Percentiles rank a stretch among this genome's conserved stretches.
phyloP scores from a whole-genome alignment of 1,140 invertebrate species.

The Solenopsis fugax region DNA sequence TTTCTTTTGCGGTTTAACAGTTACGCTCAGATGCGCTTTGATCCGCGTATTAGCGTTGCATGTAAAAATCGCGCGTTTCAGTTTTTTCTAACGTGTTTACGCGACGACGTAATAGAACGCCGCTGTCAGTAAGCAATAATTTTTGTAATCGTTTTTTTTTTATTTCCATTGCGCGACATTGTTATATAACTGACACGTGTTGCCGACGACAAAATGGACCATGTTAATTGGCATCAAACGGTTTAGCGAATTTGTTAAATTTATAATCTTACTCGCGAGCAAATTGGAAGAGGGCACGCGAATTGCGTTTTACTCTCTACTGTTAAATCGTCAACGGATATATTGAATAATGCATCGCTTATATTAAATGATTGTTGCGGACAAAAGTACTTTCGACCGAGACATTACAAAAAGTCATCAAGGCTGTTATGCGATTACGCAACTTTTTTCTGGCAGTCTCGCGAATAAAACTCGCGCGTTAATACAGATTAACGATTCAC shows the following conservation, averaged over 20 bases:
- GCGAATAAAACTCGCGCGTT: not conserved
- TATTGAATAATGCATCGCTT: not conserved
- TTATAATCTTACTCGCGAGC: not conserved
- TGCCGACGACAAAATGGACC: not conserved
- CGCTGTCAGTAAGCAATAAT: not conserved
- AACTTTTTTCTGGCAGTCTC: not conserved
- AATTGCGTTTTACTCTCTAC: not conserved
- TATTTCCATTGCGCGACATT: not conserved
- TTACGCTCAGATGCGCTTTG: not conserved
- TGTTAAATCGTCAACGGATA: not conserved
- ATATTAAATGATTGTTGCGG: not conserved
- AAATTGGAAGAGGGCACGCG: not conserved
- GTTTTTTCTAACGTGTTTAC: slow-evolving; percentile 14
- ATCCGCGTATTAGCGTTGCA: not conserved
- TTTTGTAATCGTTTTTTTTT: not conserved
- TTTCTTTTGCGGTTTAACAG: not conserved
- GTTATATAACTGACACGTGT: not conserved
- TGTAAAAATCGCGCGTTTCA: not conserved
- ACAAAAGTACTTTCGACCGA: not conserved
- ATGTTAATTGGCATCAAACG: not conserved
- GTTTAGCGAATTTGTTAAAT: not conserved
- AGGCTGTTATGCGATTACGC: too few species aligned
- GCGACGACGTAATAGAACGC: not conserved
- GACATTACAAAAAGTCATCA: not conserved
- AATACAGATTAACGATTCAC: not conserved